These are phyloP conservation scores for Lasioglossum calceatum DNA, from an alignment of 2,888 invertebrate species.

Conservation along the genomic window DNA sequence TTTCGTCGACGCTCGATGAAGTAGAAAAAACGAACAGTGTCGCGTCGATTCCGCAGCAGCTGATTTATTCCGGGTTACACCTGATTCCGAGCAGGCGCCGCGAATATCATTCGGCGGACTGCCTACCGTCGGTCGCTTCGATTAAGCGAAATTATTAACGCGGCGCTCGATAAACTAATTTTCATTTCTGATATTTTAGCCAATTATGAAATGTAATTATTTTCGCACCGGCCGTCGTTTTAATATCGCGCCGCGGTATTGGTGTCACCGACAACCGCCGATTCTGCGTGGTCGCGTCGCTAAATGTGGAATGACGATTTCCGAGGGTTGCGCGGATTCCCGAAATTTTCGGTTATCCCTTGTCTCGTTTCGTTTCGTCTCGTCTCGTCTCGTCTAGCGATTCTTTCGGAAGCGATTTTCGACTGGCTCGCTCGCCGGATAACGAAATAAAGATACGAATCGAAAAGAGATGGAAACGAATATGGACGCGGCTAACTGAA, in stretches of 20 bases:
- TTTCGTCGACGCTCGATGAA: neutral
- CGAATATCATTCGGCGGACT: slow-evolving; percentile 66
- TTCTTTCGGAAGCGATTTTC: neutral
- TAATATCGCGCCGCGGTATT: slow-evolving; percentile 76
- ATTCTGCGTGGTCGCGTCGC: slow-evolving; percentile 42
- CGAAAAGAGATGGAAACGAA: slow-evolving; percentile 11
- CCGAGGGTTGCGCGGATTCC: slow-evolving; percentile 34
- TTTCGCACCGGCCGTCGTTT: slow-evolving; percentile 78
- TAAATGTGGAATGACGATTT: slow-evolving; percentile 72
- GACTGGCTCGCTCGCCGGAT: neutral
- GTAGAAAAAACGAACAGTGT: neutral
- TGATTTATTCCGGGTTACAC: slow-evolving; percentile 70
- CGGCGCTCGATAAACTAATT: slow-evolving; percentile 79
- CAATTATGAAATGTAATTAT: slow-evolving; percentile 82
- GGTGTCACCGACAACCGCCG: slow-evolving; percentile 61
- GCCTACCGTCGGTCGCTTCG: slow-evolving; percentile 73
- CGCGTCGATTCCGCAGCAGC: slow-evolving; percentile 59
- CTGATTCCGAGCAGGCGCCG: slow-evolving; percentile 67
- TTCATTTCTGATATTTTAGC: slow-evolving; percentile 80
- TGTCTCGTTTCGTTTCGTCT: neutral
- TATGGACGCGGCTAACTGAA: slow-evolving; percentile 51
- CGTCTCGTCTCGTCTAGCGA: neutral
- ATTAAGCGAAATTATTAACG: slow-evolving; percentile 80
- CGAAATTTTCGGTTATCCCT: slow-evolving; percentile 20
- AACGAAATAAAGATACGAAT: slow-evolving; percentile 8